phyloP scores from a whole-genome alignment of 2,113 vertebrate species.

The Pyrgilauda ruficollis region DNA sequence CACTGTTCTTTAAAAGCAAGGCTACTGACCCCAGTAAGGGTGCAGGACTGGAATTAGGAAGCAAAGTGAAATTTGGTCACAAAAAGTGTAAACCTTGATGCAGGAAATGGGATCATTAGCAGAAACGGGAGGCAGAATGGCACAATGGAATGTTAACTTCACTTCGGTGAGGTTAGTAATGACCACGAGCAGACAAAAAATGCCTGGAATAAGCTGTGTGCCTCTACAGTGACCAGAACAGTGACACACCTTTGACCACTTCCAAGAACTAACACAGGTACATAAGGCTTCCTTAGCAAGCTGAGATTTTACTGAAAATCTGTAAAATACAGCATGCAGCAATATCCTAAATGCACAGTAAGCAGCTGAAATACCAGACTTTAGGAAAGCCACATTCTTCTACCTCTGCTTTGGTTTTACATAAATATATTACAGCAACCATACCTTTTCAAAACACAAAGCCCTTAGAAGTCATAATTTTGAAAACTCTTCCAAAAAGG shows the following conservation, averaged over 20 bases:
- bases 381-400: background rate
- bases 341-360: background rate
- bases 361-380: background rate
- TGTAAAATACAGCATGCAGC: fast-evolving
- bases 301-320: background rate
- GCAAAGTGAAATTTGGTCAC: background rate
- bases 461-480: background rate
- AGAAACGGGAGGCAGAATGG: fast-evolving
- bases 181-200: background rate
- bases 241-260: background rate
- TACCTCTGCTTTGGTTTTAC: background rate
- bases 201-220: background rate
- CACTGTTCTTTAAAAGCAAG: background rate
- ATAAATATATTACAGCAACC: background rate
- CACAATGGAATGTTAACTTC: fast-evolving
- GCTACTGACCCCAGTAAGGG: background rate
- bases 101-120: background rate
- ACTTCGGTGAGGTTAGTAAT: background rate
- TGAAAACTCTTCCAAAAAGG: background rate
- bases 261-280: background rate
- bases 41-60: background rate
- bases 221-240: background rate
- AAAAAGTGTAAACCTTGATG: fast-evolving
- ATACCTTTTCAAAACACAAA: background rate
- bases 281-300: background rate